Evolutionary conservation across 2,797 vertebrate genomes (phyloP).

Genomic region (Bradypodion pumilum): DNA sequence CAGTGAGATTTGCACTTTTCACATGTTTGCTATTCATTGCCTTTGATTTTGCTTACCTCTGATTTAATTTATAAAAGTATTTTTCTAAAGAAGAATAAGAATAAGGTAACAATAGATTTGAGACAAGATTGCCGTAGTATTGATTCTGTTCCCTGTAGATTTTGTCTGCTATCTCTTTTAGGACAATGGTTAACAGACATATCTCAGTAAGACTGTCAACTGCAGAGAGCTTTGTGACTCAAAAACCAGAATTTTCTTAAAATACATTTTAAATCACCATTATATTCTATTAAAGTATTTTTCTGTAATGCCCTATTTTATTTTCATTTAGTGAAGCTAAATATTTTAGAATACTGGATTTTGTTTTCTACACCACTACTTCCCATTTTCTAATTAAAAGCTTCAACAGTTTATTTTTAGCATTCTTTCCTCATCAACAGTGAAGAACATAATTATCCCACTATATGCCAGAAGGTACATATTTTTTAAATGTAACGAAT

Average conservation of each 20-base stretch:
- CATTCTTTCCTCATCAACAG: not conserved
- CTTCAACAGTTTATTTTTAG: slow-evolving; percentile 18
- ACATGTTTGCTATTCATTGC: not conserved
- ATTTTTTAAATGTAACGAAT: slow-evolving; percentile 14
- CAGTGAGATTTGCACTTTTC: not conserved
- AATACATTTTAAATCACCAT: not conserved
- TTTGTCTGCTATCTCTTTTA: slow-evolving; percentile 25
- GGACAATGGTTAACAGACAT: slow-evolving; percentile 12
- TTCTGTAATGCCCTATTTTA: not conserved
- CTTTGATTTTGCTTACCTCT: slow-evolving; percentile 27
- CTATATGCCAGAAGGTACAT: not conserved
- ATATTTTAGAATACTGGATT: slow-evolving; percentile 15
- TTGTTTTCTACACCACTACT: not conserved
- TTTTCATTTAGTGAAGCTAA: slow-evolving; percentile 8
- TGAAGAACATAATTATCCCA: slow-evolving; percentile 11
- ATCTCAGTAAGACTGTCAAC: slow-evolving; percentile 1
- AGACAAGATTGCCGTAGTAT: slow-evolving; percentile 8
- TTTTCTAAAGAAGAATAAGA: not conserved
- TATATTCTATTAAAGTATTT: not conserved
- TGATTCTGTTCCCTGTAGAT: slow-evolving; percentile 21
- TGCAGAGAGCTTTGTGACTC: not conserved
- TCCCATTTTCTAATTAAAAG: not conserved
- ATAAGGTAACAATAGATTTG: not conserved
- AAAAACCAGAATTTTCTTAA: not conserved
- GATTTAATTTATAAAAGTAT: slow-evolving; percentile 25